Evolutionary conservation across 2,888 invertebrate genomes (phyloP).

Genomic region (Synanthedon formicaeformis): DNA sequence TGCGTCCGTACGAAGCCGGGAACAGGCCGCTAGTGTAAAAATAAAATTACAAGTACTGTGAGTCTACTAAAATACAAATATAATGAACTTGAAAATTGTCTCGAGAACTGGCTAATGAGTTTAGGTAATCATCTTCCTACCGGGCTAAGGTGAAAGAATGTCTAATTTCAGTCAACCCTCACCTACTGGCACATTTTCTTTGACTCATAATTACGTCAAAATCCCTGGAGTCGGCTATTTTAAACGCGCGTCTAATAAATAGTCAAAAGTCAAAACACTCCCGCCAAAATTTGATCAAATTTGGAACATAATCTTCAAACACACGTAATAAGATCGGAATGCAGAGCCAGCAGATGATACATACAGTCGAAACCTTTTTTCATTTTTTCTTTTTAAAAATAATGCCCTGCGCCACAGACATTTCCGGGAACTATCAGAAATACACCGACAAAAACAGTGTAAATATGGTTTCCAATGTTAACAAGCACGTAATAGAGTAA

Average conservation of each 20-base stretch:
- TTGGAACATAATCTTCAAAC: constrained; percentile 9
- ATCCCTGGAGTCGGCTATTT: constrained; percentile 39
- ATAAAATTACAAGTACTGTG: not conserved
- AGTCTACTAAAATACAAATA: not conserved
- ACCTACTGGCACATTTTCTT: constrained; percentile 55
- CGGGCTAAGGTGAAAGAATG: constrained; percentile 51
- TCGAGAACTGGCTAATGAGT: constrained; percentile 6
- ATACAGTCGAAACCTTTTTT: constrained; percentile 44
- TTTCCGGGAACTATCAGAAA: constrained; percentile 39
- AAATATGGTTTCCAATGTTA: not conserved
- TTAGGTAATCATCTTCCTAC: constrained; percentile 12
- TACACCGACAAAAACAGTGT: not conserved
- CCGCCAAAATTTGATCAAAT: constrained; percentile 26
- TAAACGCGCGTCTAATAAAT: constrained; percentile 21
- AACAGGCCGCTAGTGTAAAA: not conserved
- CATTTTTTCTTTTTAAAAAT: constrained; percentile 42
- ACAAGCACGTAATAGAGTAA: constrained; percentile 9
- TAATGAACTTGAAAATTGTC: constrained; percentile 8
- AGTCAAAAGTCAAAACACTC: constrained; percentile 15
- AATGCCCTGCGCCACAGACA: constrained; percentile 35
- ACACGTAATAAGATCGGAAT: constrained; percentile 53
- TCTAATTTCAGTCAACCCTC: constrained; percentile 55
- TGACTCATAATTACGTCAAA: constrained; percentile 38
- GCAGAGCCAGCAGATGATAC: constrained; percentile 46
- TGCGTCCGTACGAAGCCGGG: too few species aligned